Conservation (phyloP, 2,797 vertebrate species). For the Xenops minutus region DNA sequence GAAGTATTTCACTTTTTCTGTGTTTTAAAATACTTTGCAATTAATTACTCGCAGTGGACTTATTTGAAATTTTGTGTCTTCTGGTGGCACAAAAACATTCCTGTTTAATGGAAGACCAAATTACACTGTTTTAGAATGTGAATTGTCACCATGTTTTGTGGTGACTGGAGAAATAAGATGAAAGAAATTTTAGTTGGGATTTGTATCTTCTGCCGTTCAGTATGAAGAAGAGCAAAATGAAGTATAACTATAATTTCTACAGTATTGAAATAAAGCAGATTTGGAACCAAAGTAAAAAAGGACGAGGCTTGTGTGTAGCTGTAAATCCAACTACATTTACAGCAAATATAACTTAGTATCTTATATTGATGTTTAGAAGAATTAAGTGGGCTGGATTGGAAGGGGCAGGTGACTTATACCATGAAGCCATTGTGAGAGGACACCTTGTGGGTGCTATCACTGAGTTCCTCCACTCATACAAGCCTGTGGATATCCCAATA, state of each 20-base stretch:
- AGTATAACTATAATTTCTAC: background rate
- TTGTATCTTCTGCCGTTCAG: background rate
- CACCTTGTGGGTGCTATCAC: background rate
- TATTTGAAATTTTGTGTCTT: background rate
- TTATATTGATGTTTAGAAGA: background rate
- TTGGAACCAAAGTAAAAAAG: background rate
- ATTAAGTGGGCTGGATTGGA: background rate
- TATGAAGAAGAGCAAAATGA: background rate
- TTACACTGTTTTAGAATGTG: background rate
- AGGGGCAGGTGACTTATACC: background rate
- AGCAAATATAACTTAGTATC: background rate
- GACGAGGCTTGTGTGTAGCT: background rate
- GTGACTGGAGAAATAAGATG: background rate
- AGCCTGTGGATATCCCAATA: background rate
- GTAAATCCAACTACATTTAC: background rate
- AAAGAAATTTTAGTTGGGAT: background rate
- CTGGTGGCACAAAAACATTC: background rate
- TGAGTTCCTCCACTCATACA: background rate
- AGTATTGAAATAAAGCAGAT: background rate
- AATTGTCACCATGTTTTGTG: background rate
- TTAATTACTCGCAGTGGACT: background rate
- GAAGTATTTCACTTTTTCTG: background rate
- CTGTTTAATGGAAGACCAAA: background rate
- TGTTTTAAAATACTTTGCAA: background rate
- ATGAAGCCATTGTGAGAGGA: background rate